These are phyloP conservation scores for Noctuana brunneofusca DNA, from an alignment of 2,888 invertebrate species.

Conservation along the genomic window DNA sequence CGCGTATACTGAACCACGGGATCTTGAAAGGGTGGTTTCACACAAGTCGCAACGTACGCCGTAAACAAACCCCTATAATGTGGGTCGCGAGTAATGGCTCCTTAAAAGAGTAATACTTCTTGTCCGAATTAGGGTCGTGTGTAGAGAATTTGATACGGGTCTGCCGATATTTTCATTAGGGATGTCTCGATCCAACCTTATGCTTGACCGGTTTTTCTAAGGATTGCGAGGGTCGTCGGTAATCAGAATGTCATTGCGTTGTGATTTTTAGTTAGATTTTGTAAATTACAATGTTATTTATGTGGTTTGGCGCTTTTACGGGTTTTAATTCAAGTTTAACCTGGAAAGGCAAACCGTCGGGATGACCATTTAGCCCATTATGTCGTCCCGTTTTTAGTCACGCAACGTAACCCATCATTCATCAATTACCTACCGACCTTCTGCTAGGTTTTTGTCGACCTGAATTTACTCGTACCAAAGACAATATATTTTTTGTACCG, in stretches of 20 bases:
- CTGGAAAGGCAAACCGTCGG: too few relatives aligned
- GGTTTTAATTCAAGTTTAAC: neutral
- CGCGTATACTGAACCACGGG: constrained; percentile 25
- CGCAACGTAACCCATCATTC: too few relatives aligned
- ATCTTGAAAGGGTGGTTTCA: constrained; percentile 25
- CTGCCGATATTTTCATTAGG: constrained; percentile 10
- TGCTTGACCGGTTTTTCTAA: constrained; percentile 5
- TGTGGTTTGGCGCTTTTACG: neutral
- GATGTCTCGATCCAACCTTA: constrained; percentile 1
- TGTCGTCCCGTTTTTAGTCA: too few relatives aligned
- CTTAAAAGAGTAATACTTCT: constrained; percentile 30
- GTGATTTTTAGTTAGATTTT: neutral
- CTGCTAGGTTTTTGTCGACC: too few relatives aligned
- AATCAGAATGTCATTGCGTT: neutral
- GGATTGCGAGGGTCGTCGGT: constrained; percentile 1
- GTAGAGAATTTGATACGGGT: constrained; percentile 19
- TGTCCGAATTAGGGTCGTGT: constrained; percentile 21
- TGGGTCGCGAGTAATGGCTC: constrained; percentile 22
- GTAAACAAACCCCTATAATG: constrained; percentile 27
- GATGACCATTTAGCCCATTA: too few relatives aligned
- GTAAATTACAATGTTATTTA: neutral
- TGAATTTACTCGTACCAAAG: too few relatives aligned
- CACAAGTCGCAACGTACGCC: constrained; percentile 8
- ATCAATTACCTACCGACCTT: too few relatives aligned
- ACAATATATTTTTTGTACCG: too few relatives aligned